phyloP scores from a whole-genome alignment of 1,140 invertebrate genomes.

The Caerostris darwini region DNA sequence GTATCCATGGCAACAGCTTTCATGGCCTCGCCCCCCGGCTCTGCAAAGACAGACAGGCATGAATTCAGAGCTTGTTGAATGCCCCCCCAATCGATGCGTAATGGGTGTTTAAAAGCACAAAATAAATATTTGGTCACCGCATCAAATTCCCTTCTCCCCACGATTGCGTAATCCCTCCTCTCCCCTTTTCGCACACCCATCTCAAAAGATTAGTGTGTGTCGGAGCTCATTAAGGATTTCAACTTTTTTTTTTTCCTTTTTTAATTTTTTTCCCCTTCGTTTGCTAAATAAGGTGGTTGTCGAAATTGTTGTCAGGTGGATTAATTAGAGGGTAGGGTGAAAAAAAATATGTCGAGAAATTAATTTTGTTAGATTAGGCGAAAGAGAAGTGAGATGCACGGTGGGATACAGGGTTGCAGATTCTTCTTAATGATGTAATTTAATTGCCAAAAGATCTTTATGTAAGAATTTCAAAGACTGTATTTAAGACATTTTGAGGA shows the following conservation, averaged over 20 bases:
- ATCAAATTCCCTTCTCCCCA: background rate
- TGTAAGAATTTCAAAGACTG: no score
- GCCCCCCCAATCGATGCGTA: background rate
- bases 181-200: no score
- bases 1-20: constrained; percentile 76
- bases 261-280: background rate
- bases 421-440: no score
- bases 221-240: background rate
- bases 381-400: no score
- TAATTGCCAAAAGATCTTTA: no score
- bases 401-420: no score
- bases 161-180: background rate
- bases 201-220: background rate
- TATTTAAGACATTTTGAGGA: no score
- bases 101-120: constrained; percentile 11
- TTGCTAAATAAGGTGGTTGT: background rate
- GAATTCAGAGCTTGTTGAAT: background rate
- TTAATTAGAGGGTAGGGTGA: background rate
- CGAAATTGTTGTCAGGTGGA: background rate
- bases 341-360: background rate
- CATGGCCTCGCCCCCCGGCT: constrained; percentile 65
- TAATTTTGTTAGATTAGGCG: no score
- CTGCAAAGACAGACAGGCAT: constrained; percentile 45
- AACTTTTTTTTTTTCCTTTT: background rate
- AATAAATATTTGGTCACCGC: constrained; percentile 17